A percentile compares a stretch with the other conserved stretches of the same genome.
These are phyloP conservation scores for Tenthredo notha DNA, from an alignment of 2,888 invertebrate genomes.

Conservation along the genomic window DNA sequence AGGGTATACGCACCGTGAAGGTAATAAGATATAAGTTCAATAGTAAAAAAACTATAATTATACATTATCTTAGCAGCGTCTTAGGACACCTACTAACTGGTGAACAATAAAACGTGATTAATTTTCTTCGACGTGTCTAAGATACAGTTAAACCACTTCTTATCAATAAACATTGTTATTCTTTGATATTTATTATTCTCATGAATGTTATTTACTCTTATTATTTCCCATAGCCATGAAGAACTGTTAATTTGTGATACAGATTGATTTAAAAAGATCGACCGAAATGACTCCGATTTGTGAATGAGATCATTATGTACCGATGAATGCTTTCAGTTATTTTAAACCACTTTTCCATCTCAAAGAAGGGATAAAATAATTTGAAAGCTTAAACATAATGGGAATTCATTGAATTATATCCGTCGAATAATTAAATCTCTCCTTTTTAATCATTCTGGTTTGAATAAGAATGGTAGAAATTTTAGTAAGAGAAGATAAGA, in stretches of 20 bases:
- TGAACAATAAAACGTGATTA: neutral
- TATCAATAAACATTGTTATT: neutral
- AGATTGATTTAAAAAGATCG: conserved; percentile 13
- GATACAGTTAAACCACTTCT: neutral
- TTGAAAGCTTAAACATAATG: no score
- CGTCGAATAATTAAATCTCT: neutral
- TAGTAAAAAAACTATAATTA: neutral
- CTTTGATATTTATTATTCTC: neutral
- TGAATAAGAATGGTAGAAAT: conserved; percentile 29
- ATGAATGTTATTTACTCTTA: conserved; percentile 15
- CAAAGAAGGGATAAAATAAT: no score
- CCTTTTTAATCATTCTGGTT: neutral
- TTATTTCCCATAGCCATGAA: conserved; percentile 30
- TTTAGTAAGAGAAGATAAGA: conserved; percentile 57
- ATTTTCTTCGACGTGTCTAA: neutral
- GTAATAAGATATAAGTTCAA: neutral
- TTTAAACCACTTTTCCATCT: neutral
- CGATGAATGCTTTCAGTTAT: neutral
- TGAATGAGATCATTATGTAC: no score
- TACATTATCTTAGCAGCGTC: neutral
- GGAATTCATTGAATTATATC: neutral
- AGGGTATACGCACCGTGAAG: no score
- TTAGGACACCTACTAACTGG: neutral
- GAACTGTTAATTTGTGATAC: conserved; percentile 33
- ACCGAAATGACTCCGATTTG: no score